Percentiles rank a stretch among this genome's conserved stretches.
These are phyloP conservation scores for Tholera decimalis DNA, from an alignment of 2,888 invertebrate species.

Conservation along the genomic window DNA sequence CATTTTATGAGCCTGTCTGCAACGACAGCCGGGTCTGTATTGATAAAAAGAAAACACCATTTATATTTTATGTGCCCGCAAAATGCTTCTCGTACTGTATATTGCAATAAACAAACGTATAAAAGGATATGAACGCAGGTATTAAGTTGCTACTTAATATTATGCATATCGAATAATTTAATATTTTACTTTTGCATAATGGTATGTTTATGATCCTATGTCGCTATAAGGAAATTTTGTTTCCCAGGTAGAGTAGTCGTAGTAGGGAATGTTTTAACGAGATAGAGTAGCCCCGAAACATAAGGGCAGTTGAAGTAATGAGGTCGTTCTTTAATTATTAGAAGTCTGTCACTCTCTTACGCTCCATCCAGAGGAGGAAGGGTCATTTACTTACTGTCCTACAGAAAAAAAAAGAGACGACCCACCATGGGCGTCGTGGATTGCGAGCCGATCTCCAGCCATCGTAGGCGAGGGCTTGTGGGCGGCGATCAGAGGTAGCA, in stretches of 20 bases:
- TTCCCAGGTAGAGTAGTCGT: neutral
- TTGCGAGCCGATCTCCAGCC: no score
- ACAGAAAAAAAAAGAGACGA: no score
- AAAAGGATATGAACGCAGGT: conserved; percentile 22
- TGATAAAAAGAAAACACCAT: conserved; percentile 78
- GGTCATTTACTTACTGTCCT: no score
- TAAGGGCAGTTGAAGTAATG: no score
- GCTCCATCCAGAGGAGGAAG: no score
- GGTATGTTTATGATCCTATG: neutral
- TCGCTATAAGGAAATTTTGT: neutral
- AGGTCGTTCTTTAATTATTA: no score
- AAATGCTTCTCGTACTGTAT: conserved; percentile 69
- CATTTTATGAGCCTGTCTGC: conserved; percentile 69
- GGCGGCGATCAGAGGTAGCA: no score
- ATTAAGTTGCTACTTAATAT: conserved; percentile 4
- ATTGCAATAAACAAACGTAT: conserved; percentile 56
- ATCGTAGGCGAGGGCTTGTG: no score
- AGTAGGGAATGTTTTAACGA: no score
- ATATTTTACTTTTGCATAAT: neutral
- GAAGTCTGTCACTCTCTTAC: no score
- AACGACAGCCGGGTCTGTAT: conserved; percentile 72
- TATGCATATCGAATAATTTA: neutral
- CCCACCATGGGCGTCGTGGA: no score
- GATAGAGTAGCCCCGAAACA: no score
- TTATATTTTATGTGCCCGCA: conserved; percentile 73